Base-by-base conservation (phyloP, 2,113 vertebrate genomes). In the Beaufortia kweichowensis region DNA sequence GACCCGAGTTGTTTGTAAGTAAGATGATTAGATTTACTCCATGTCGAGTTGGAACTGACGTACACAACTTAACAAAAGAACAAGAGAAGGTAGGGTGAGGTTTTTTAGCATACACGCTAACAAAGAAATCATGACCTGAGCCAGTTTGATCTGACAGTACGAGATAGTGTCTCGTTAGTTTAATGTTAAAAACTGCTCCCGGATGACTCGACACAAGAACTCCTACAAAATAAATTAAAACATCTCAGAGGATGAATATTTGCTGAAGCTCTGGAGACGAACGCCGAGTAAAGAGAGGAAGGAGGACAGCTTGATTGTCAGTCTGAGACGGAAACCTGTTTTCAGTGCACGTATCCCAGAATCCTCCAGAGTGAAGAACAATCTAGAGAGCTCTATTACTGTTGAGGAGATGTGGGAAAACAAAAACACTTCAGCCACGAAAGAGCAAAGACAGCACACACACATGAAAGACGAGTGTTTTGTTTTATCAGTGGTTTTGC, bases 311-410 rank as follows among this genome's bases (percentile, higher is more conserved):
- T 11, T 33, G 11, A 9, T 48, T 21, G 26, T 62, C 33, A 80
- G 12, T 12, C n/a, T 70, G 46, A 81, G 59, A 72, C 28, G 72
- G 56, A 72, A 50, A 39, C 28, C 10, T 69, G 55, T 61, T 61
- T 77, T 62, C 14, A 60, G 56, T 4, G 6, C 57, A 62, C 43
- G 33, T 50, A 50, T 39, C 19, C 17, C 14, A 60, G 15, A 62
- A 46, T 55, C 43, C 66, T 43, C 23, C 17, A 5, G 62, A 53
- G 66, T 62, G 66, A 55, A 53, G 43, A 69, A 21, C 15, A 23
- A 56, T 46, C 14, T 53, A 43, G 56, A 62, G 66, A 50, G 55
- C 19, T 67, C 57, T 24, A 48, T 53, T 69, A 76, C 39, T 56
- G 33, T 39, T 76, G 50, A 66, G 17, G 15, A 56, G 23, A 33